Evolutionary conservation across 35 echinoderm and acorn worm species (phyloP).

Genomic region (Strongylocentrotus purpuratus): DNA sequence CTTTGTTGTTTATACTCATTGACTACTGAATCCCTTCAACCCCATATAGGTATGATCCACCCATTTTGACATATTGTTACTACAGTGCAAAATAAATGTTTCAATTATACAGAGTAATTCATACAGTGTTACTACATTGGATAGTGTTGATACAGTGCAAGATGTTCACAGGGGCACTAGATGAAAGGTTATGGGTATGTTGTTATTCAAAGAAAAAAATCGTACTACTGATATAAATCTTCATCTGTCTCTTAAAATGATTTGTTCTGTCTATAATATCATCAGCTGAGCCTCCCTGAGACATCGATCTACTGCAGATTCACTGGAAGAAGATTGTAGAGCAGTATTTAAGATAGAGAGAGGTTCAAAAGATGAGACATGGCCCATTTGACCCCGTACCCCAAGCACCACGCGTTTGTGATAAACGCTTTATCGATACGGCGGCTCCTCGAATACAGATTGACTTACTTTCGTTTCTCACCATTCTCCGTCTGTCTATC

Average conservation of each 20-base stretch:
- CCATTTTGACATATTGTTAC: too few relatives aligned
- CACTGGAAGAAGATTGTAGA: neutral
- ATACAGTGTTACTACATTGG: too few relatives aligned
- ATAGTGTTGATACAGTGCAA: too few relatives aligned
- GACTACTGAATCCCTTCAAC: too few relatives aligned
- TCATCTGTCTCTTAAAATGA: neutral
- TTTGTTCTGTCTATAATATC: neutral
- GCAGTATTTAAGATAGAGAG: neutral
- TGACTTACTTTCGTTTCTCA: neutral
- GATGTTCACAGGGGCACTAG: neutral
- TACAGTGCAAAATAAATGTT: too few relatives aligned
- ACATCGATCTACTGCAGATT: neutral
- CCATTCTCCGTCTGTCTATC: too few relatives aligned
- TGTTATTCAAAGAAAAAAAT: neutral
- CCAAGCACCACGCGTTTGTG: neutral
- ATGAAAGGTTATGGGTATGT: neutral
- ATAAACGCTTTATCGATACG: neutral
- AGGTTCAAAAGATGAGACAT: neutral
- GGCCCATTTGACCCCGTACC: neutral
- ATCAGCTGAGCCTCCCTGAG: neutral
- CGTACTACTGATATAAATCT: neutral
- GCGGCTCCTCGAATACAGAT: neutral
- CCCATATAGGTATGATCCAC: too few relatives aligned
- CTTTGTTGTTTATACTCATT: too few relatives aligned
- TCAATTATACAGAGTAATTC: too few relatives aligned